phyloP scores from a whole-genome alignment of 2,797 vertebrate genomes.

The Pristis pectinata region DNA sequence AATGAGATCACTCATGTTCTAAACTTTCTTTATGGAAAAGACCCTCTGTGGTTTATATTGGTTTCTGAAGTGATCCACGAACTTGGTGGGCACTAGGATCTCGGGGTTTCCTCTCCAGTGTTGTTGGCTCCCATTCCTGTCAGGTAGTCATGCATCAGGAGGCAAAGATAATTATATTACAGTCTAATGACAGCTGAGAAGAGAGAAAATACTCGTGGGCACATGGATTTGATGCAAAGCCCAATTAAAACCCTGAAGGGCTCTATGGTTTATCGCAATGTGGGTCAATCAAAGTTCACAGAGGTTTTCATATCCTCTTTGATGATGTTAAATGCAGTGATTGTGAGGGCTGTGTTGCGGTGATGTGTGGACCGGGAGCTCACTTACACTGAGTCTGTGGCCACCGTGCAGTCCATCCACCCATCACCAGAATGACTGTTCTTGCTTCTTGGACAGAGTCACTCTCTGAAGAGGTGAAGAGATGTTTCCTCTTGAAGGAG shows the following conservation, averaged over 20 bases:
- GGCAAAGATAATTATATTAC: not conserved
- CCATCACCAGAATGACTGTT: too few species aligned
- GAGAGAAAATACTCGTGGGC: not conserved
- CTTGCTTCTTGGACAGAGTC: too few species aligned
- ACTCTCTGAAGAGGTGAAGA: too few species aligned
- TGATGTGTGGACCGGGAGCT: not conserved
- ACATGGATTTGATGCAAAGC: not conserved
- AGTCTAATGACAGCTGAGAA: not conserved
- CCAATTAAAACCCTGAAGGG: not conserved
- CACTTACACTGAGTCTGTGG: not conserved
- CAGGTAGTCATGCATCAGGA: not conserved
- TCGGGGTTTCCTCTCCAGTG: not conserved
- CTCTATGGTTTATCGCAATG: not conserved
- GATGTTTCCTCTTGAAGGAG: too few species aligned
- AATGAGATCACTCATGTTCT: not conserved
- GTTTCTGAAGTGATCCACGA: not conserved
- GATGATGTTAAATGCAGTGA: not conserved
- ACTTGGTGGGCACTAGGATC: not conserved
- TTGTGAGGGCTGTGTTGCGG: not conserved
- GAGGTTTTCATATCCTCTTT: not conserved
- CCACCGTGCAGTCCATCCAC: too few species aligned
- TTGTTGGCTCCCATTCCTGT: not conserved
- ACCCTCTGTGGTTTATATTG: not conserved
- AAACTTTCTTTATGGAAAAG: not conserved
- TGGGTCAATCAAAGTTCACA: not conserved